Percentiles rank a stretch among this genome's conserved stretches.
phyloP scores from a whole-genome alignment of 2,888 invertebrate genomes.

The Nycteola revayana region DNA sequence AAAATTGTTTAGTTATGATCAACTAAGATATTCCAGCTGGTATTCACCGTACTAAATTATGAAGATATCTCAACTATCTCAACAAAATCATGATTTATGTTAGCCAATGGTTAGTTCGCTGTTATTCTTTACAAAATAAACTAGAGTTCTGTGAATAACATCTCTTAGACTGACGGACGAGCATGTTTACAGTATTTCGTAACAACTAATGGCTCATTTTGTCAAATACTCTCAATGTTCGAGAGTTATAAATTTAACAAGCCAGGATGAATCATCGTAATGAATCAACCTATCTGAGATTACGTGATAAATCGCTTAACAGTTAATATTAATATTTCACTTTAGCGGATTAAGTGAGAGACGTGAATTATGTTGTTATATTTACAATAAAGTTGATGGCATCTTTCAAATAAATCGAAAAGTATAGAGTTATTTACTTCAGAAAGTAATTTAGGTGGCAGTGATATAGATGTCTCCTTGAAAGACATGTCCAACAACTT shows the following conservation, averaged over 20 bases:
- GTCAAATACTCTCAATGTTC: constrained; percentile 52
- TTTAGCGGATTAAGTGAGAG: constrained; percentile 58
- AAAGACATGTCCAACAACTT: no score
- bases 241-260: constrained; percentile 32
- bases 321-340: constrained; percentile 63
- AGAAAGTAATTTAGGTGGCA: neutral
- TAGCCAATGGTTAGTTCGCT: constrained; percentile 23
- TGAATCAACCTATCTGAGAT: constrained; percentile 64
- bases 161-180: constrained; percentile 42
- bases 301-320: constrained; percentile 64
- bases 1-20: constrained; percentile 20
- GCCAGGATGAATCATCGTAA: constrained; percentile 58
- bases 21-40: constrained; percentile 23
- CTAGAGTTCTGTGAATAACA: constrained; percentile 30
- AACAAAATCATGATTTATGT: constrained; percentile 36
- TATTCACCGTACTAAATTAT: constrained; percentile 30
- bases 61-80: constrained; percentile 33
- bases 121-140: constrained; percentile 36
- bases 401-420: constrained; percentile 5
- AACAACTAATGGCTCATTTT: constrained; percentile 65
- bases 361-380: constrained; percentile 48
- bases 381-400: constrained; percentile 15
- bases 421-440: constrained; percentile 3
- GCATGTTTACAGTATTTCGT: constrained; percentile 61
- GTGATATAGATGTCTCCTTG: neutral